Conservation (phyloP, 1,140 invertebrate species). For the Pristionchus pacificus region DNA sequence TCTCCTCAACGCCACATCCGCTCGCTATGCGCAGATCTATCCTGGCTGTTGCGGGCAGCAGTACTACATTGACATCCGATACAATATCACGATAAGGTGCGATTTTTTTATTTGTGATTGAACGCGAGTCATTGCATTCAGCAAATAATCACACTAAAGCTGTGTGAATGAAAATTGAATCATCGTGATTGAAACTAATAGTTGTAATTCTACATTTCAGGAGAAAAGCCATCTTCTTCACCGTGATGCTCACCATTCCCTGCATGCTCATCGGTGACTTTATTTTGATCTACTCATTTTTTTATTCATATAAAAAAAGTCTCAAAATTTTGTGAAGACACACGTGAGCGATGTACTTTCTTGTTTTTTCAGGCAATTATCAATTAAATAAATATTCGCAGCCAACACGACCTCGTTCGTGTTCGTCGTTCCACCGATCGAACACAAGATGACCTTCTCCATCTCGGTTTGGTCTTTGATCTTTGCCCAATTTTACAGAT, state of each 20-base stretch:
- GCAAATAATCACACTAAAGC: no score
- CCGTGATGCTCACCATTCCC: constrained; percentile 90
- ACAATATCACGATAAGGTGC: constrained; percentile 76
- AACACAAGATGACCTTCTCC: constrained; percentile 94
- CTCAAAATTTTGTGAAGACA: background rate
- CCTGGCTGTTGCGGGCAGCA: constrained; percentile 57
- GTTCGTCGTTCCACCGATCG: constrained; percentile 96
- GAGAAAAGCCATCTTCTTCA: constrained; percentile 90
- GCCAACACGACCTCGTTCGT: constrained; percentile 67
- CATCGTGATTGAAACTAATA: no score
- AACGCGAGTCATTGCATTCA: no score
- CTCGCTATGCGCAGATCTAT: constrained; percentile 50
- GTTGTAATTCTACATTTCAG: no score
- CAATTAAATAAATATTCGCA: constrained; percentile 43
- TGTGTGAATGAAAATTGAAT: no score
- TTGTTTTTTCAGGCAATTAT: background rate
- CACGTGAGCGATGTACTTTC: background rate
- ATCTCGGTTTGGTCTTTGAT: constrained; percentile 70
- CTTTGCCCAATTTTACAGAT: no score
- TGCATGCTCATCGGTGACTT: constrained; percentile 67
- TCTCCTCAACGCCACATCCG: constrained; percentile 63
- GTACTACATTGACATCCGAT: constrained; percentile 87
- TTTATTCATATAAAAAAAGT: background rate
- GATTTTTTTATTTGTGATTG: no score
- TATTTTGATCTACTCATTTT: background rate